These are phyloP conservation scores for Cheilosia vulpina DNA, from an alignment of 2,888 invertebrate species.

Conservation along the genomic window DNA sequence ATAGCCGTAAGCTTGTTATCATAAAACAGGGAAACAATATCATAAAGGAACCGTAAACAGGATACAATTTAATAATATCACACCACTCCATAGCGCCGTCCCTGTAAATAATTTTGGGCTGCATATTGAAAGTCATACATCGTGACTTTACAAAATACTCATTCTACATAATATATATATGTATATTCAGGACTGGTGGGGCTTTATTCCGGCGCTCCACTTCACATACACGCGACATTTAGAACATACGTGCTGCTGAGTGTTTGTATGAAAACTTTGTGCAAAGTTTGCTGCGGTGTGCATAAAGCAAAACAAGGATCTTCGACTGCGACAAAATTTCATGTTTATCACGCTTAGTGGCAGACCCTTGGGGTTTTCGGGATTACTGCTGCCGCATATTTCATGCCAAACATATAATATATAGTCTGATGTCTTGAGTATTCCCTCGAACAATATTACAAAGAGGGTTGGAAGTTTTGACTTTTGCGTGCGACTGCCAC, in stretches of 20 bases:
- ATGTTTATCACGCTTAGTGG: conserved; percentile 74
- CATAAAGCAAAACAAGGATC: conserved; percentile 74
- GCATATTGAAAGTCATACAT: conserved; percentile 71
- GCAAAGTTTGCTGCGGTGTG: conserved; percentile 65
- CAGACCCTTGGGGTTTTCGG: conserved; percentile 74
- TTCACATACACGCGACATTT: conserved; percentile 19
- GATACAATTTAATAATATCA: conserved; percentile 74
- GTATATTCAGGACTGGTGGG: conserved; percentile 23
- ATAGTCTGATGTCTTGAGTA: conserved; percentile 31
- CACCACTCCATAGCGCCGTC: conserved; percentile 19
- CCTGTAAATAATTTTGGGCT: conserved; percentile 9
- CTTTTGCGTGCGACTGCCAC: conserved; percentile 56
- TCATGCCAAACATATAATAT: conserved; percentile 65
- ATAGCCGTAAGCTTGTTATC: conserved; percentile 73
- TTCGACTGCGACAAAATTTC: conserved; percentile 68
- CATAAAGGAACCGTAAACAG: conserved; percentile 74
- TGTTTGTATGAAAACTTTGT: conserved; percentile 61
- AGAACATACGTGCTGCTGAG: conserved; percentile 35
- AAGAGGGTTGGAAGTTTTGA: conserved; percentile 69
- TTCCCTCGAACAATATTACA: conserved; percentile 1
- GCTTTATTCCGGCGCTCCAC: conserved; percentile 12
- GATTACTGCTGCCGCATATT: conserved; percentile 73
- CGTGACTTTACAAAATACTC: conserved; percentile 32
- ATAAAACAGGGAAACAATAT: conserved; percentile 73
- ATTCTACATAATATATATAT: not conserved